Evolutionary conservation across 1,140 invertebrate species (phyloP), one percentile per base, ranked within the genome.

Genomic region (Orchesella cincta): DNA sequence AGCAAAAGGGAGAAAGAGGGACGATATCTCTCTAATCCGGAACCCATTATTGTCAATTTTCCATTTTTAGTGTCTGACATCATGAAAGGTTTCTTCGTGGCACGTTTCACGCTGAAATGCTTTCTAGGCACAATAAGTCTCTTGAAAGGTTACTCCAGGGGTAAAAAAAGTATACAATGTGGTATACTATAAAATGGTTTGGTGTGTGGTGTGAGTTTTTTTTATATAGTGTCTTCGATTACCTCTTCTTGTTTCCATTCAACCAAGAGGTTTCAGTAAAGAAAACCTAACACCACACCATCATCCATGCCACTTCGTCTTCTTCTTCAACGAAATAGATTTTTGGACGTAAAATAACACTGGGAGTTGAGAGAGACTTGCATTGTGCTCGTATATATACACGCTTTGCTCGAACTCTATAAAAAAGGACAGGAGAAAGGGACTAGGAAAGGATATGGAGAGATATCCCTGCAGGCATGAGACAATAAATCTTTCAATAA

Each of bases 401-500:
- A n/a, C n/a, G n/a, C n/a, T n/a, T n/a, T n/a, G n/a, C n/a, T n/a
- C 39, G 8, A 46, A 46, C 8, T 67, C 12, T 18, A 33, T 8
- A 31, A 67, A 29, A 67, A 31, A 23, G 33, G 31, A 67, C 28
- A 67, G 28, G 23, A 23, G 62, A 31, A 18, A 29, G 62, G 12
- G 31, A 67, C 62, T 67, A 67, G 33, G n/a, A 62, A 67, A 67
- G 62, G 62, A 8, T 29, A 29, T 67, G 31, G 8, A 67, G 20
- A n/a, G 31, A 67, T 67, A 29, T 67, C 62, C 62, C 31, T 33
- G 62, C 33, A 67, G 62, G 62, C 62, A 67, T 29, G 62, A 31
- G 62, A 67, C 62, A 67, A 67, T 67, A 67, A 67, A 67, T 67
- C 62, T 67, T 67, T 67, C 62, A 67, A 26, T 67, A 67, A 67